Conservation (phyloP, 2,113 vertebrate genomes). For the Phalacrocorax carbo region DNA sequence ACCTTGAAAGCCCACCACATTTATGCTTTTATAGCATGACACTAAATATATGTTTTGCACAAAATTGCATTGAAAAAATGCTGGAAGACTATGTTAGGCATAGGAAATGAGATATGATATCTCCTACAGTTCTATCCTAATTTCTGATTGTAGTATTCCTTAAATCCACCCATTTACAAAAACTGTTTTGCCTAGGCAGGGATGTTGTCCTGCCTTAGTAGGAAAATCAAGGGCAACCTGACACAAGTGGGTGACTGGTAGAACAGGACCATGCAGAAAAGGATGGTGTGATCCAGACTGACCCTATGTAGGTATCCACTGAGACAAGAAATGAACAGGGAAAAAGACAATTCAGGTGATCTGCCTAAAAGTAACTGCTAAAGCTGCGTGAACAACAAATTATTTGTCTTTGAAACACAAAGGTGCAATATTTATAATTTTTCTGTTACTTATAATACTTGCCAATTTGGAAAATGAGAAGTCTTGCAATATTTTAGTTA, state of each 20-base stretch:
- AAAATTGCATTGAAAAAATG: no score
- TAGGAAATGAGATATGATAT: no score
- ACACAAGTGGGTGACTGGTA: no score
- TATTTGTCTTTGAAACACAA: neutral
- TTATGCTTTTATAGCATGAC: no score
- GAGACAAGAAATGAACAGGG: neutral
- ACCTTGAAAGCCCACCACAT: no score
- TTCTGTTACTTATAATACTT: no score
- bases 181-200: neutral
- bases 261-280: neutral
- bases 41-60: no score
- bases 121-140: no score
- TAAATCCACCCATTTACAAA: neutral
- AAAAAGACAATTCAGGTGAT: neutral
- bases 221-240: neutral
- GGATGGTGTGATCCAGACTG: neutral
- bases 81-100: no score
- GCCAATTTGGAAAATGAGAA: no score
- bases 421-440: neutral
- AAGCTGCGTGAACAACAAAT: neutral
- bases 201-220: neutral
- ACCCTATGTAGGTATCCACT: neutral
- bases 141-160: neutral
- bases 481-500: no score
- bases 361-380: neutral